A percentile compares a stretch with the other conserved stretches of the same genome.
Evolutionary conservation across 2,888 invertebrate genomes (phyloP).

Genomic region (Eilema sororculum): DNA sequence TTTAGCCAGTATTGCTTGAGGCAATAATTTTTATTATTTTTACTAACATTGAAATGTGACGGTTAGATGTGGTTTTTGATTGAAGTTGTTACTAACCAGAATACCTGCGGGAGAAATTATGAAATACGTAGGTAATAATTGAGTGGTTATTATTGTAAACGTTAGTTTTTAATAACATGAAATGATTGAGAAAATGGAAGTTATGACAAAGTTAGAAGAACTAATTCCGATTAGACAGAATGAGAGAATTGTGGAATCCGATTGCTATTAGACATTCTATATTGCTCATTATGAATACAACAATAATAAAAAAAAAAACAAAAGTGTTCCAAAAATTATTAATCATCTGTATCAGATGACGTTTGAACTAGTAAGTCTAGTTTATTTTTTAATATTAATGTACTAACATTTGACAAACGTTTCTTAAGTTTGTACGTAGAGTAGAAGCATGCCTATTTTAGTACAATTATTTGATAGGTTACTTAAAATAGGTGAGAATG

Average conservation of each 20-base stretch:
- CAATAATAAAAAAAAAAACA: constrained; percentile 72
- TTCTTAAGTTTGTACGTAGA: constrained; percentile 72
- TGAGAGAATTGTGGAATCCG: constrained; percentile 39
- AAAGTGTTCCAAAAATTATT: constrained; percentile 71
- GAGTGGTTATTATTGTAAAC: constrained; percentile 37
- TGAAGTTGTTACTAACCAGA: constrained; percentile 63
- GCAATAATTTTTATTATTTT: constrained; percentile 62
- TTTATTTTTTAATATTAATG: constrained; percentile 75
- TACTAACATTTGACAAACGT: constrained; percentile 71
- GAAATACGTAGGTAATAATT: constrained; percentile 30
- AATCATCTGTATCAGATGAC: constrained; percentile 86
- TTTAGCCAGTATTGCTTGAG: constrained; percentile 56
- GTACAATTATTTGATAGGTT: constrained; percentile 83
- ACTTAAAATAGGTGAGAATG: constrained; percentile 76
- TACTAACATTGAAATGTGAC: constrained; percentile 60
- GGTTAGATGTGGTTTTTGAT: constrained; percentile 46
- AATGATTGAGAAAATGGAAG: constrained; percentile 29
- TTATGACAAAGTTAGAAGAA: constrained; percentile 35
- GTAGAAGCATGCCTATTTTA: constrained; percentile 84
- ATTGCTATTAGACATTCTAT: constrained; percentile 54
- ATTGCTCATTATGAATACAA: constrained; percentile 74
- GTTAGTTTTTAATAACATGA: constrained; percentile 39
- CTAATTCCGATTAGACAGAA: constrained; percentile 35
- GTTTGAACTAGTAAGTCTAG: constrained; percentile 77
- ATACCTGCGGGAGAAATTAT: constrained; percentile 36